Conservation (phyloP, 2,888 invertebrate species). For the Anagyrus pseudococci region DNA sequence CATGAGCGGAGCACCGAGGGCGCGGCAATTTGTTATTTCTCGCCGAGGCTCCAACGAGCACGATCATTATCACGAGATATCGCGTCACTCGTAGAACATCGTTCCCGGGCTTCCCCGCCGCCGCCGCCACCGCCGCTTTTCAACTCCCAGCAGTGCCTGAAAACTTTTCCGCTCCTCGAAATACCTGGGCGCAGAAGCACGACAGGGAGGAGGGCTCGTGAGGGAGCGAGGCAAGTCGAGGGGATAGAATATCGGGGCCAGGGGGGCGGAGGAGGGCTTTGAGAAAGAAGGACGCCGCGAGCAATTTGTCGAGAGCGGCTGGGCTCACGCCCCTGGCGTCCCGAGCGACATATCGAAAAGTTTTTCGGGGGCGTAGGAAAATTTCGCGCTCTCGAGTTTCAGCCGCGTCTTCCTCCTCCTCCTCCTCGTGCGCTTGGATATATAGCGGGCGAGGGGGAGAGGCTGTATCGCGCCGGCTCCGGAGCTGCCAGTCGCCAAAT, state of each 20-base stretch:
- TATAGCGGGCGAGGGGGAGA: not conserved
- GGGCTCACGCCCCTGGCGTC: conserved; percentile 5
- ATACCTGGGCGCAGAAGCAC: too few relatives aligned
- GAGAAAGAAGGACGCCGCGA: not conserved
- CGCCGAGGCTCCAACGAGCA: too few relatives aligned
- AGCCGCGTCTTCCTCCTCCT: not conserved
- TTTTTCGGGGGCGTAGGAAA: conserved; percentile 35
- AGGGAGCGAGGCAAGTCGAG: not conserved
- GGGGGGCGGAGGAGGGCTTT: not conserved
- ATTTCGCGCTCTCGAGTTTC: conserved; percentile 7
- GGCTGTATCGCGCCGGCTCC: not conserved
- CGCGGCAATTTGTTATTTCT: too few relatives aligned
- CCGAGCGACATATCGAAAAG: conserved; percentile 34
- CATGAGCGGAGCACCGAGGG: too few relatives aligned
- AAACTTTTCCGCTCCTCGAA: too few relatives aligned
- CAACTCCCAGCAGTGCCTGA: too few relatives aligned
- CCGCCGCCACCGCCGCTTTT: too few relatives aligned
- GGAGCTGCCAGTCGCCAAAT: conserved; percentile 16
- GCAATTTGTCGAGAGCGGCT: conserved; percentile 32
- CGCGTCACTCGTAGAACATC: too few relatives aligned
- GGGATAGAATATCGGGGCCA: not conserved
- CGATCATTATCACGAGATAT: too few relatives aligned
- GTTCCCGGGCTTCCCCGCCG: too few relatives aligned
- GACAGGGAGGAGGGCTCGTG: too few relatives aligned
- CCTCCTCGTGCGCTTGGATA: too few relatives aligned